Evolutionary conservation across 2,797 vertebrate species (phyloP), one percentile per base, ranked within the genome.

Genomic region (Clangula hyemalis): DNA sequence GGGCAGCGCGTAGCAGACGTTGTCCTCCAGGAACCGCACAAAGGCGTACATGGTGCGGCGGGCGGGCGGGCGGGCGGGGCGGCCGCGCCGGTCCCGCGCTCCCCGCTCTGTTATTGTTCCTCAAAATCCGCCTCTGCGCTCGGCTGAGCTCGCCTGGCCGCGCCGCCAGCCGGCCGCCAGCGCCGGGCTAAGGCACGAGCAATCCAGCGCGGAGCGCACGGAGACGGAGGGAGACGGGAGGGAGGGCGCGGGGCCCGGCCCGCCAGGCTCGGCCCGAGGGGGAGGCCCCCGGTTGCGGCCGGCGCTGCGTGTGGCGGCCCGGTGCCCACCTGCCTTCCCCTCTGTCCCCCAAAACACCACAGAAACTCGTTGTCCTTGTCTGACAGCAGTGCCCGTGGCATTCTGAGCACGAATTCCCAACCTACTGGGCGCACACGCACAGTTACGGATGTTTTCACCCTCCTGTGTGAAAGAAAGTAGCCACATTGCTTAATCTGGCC

Each of bases 21-120:
- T 99, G 98, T 99, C 99, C 98, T 99, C 99, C 98, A 99, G 98
- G 98, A 99, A 99, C 97, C 99, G 98, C 98, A 99, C 98, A 98
- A 99, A 99, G 97, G 99, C 99, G 98, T 99, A 99, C 99, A 99
- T 99, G 96, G 90, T 97, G 97, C 56, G 94, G 83, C 70, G 92
- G 90, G 47, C 47, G 47, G 47, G 47, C 47, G 47, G 47, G 73
- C 77, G 89, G 81, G 95, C 89, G 93, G 96, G 96, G 97, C 91
- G 90, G 93, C 96, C 95, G 96, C 96, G 93, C 94, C 61, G 95
- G 93, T 94, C 90, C 95, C 94, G 95, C 86, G 70, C 90, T 79
- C 97, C 95, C 85, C 92, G 92, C 95, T 60, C 96, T 95, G 97
- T 97, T 98, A 98, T 98, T 98, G 98, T 98, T 98, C 98, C 96